A percentile compares a stretch with the other conserved stretches of the same genome.
Conservation (phyloP, 2,888 invertebrate species). For the Rutpela maculata region DNA sequence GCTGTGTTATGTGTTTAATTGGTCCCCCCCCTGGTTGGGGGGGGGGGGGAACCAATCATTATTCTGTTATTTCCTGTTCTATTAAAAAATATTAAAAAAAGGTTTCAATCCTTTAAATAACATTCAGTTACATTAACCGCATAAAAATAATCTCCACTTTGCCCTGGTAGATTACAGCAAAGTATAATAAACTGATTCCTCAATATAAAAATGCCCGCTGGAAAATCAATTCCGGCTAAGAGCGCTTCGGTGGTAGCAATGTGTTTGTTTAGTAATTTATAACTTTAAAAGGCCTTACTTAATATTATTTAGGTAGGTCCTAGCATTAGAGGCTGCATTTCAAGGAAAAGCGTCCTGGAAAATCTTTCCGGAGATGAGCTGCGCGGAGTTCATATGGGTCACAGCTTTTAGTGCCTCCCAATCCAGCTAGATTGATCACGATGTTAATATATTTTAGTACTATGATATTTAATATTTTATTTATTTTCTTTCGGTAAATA, state of each 20-base stretch:
- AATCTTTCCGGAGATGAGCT: conserved; percentile 35
- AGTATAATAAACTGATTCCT: not conserved
- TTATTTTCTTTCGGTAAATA: conserved; percentile 49
- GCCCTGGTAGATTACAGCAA: not conserved
- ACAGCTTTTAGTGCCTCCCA: conserved; percentile 49
- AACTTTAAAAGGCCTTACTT: conserved; percentile 50
- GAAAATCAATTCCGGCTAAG: not conserved
- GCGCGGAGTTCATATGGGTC: conserved; percentile 46
- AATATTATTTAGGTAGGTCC: conserved; percentile 50
- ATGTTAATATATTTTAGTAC: conserved; percentile 53
- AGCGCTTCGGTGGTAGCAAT: not conserved
- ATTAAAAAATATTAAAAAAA: no score
- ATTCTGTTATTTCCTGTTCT: no score
- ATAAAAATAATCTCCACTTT: not conserved
- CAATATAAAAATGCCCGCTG: not conserved
- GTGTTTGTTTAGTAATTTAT: conserved; percentile 54
- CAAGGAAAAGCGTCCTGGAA: conserved; percentile 38
- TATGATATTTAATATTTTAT: conserved; percentile 52
- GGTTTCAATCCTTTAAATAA: not conserved
- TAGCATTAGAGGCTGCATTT: conserved; percentile 28
- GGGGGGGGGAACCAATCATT: no score
- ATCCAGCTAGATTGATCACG: conserved; percentile 55
- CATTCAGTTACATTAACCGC: not conserved
- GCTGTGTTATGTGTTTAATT: no score
- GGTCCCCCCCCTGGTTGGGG: no score